phyloP scores from a whole-genome alignment of 2,888 invertebrate genomes.

The Lycophotia porphyrea region DNA sequence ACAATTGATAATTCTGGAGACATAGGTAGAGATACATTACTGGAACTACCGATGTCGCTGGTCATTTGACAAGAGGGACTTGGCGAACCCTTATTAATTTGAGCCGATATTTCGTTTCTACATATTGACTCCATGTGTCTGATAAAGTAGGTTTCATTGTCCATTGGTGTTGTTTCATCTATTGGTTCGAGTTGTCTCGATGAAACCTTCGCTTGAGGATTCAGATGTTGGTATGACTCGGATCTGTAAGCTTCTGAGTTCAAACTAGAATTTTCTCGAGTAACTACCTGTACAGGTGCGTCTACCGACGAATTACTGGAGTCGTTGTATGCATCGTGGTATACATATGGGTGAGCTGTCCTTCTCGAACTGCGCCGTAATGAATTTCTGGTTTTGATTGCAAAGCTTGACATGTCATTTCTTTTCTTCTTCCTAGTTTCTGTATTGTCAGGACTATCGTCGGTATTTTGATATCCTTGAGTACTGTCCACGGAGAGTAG shows the following conservation, averaged over 20 bases:
- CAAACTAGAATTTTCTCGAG: conserved; percentile 69
- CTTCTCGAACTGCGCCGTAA: conserved; percentile 64
- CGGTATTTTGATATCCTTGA: conserved; percentile 84
- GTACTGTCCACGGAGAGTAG: conserved; percentile 78
- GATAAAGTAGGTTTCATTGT: conserved; percentile 50
- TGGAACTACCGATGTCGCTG: conserved; percentile 74
- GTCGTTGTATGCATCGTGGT: conserved; percentile 73
- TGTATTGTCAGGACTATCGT: conserved; percentile 73
- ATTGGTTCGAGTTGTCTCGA: conserved; percentile 73
- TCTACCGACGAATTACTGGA: conserved; percentile 74
- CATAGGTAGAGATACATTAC: conserved; percentile 79
- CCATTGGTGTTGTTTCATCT: conserved; percentile 70
- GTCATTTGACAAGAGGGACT: conserved; percentile 40
- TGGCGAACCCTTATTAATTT: conserved; percentile 10
- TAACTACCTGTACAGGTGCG: conserved; percentile 58
- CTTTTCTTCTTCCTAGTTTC: conserved; percentile 72
- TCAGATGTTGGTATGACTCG: conserved; percentile 82
- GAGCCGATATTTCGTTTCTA: conserved; percentile 53
- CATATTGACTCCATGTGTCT: conserved; percentile 47
- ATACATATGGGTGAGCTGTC: conserved; percentile 64
- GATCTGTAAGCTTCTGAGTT: conserved; percentile 76
- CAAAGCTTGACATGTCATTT: conserved; percentile 65
- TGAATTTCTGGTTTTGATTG: conserved; percentile 66
- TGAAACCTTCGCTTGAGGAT: conserved; percentile 68
- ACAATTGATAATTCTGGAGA: conserved; percentile 86